Base-by-base conservation (phyloP, 2,888 invertebrate species). In the Cryptus viduatorius region DNA sequence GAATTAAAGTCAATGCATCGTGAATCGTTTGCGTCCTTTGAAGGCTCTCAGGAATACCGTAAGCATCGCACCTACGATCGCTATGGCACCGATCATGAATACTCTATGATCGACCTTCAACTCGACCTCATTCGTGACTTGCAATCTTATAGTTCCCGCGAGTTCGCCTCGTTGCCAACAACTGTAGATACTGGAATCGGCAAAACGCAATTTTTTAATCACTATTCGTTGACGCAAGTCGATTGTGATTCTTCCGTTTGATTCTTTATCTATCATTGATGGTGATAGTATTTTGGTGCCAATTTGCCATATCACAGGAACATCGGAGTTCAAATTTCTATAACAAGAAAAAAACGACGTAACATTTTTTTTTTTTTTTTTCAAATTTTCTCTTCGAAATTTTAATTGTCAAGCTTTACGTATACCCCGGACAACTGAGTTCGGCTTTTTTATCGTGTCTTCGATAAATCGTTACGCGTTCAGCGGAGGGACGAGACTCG, bases 131-230 rank as follows among this genome's bases (percentile, higher is more conserved):
- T 94, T 93, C 88, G 94, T 94, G 5, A 96, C 95, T 2, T 94
- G 89, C 67, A 97, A 90, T 88, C 95, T 94, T n/a, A 96, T 94
- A 0, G 95, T 95, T 3, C 96, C 96, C 0, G 95, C 95, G 42
- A 96, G 92, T 79, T 94, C 94, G 46, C 94, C 94, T 59, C 94
- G 92, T 90, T 96, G 95, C 96, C 96, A 96, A 91, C 97, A 97
- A 91, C 96, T 96, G 92, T 96, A 96, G 65, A 95, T 91, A 85
- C 95, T 95, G 0, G 94, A 94, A 90, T 97, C 96, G 0, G 92
- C 89, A 31, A 94, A 92, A 87, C 94, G 93, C 0, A 95, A 93
- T 61, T 94, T 91, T 44, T 94, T 93, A 59, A 97, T 95, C 24
- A 95, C 94, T 53, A 97, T 93, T 67, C 95, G 94, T 88, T 96